Evolutionary conservation across 2,888 invertebrate genomes (phyloP).

Genomic region (Leptinotarsa haldemani): DNA sequence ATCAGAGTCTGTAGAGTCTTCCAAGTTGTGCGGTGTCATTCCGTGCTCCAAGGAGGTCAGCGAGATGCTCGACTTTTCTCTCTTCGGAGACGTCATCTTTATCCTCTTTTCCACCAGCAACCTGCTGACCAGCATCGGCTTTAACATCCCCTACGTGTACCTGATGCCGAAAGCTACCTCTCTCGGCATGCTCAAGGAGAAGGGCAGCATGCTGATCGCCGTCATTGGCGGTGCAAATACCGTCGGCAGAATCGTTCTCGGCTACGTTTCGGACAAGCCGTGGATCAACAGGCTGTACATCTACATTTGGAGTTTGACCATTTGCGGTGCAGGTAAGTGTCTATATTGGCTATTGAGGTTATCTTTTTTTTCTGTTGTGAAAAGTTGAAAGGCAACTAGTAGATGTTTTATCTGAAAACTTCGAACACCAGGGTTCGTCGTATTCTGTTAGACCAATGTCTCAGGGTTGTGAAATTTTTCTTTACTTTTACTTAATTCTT

Average conservation of each 20-base stretch:
- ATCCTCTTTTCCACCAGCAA: conserved; percentile 92
- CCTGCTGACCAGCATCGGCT: conserved; percentile 94
- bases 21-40: conserved; percentile 33
- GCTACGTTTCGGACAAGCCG: conserved; percentile 88
- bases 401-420: too few relatives aligned
- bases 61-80: conserved; percentile 85
- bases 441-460: too few relatives aligned
- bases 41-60: conserved; percentile 39
- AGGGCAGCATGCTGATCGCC: conserved; percentile 79
- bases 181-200: conserved; percentile 69
- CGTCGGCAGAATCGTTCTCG: conserved; percentile 87
- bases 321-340: conserved; percentile 86
- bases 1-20: conserved; percentile 62
- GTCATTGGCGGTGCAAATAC: conserved; percentile 90
- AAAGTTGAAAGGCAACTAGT: too few relatives aligned
- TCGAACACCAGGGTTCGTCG: too few relatives aligned
- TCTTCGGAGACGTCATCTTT: conserved; percentile 88
- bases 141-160: conserved; percentile 93
- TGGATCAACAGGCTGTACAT: conserved; percentile 92
- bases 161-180: conserved; percentile 79
- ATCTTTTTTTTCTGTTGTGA: too few relatives aligned
- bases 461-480: too few relatives aligned
- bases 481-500: too few relatives aligned
- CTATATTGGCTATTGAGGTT: too few relatives aligned
- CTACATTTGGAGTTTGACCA: conserved; percentile 88